These are phyloP conservation scores for Nanger granti DNA, from an alignment of 2,113 vertebrate genomes.

Conservation along the genomic window DNA sequence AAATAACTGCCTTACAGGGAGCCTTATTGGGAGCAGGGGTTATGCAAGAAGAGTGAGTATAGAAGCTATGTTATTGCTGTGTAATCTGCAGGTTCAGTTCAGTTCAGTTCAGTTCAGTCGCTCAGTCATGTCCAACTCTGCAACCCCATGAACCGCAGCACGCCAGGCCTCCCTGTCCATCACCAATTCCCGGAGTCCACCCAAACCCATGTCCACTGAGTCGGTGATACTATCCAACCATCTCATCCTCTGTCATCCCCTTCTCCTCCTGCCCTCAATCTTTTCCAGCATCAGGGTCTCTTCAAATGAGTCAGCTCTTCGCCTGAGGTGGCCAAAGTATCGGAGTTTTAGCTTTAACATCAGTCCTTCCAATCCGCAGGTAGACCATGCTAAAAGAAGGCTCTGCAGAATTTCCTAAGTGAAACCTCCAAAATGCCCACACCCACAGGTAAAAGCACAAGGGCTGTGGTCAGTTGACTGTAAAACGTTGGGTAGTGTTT, in stretches of 20 bases:
- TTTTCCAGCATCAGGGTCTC: neutral
- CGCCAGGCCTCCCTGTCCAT: rapidly evolving
- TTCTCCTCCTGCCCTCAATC: neutral
- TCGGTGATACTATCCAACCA: neutral
- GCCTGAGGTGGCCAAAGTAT: neutral
- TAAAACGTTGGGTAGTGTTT: too few species aligned
- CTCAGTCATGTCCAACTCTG: neutral
- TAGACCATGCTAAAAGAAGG: too few species aligned
- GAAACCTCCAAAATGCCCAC: too few species aligned
- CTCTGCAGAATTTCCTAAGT: too few species aligned
- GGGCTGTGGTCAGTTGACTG: too few species aligned
- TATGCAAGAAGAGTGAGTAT: neutral
- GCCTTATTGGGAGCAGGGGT: neutral
- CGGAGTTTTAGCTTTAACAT: too few species aligned
- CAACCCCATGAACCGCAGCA: neutral
- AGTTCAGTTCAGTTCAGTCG: neutral
- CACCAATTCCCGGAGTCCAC: rapidly evolving
- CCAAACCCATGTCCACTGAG: neutral
- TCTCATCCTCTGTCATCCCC: neutral
- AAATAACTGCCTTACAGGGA: neutral
- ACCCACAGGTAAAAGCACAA: too few species aligned
- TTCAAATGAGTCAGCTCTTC: neutral
- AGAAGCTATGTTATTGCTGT: neutral
- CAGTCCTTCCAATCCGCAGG: too few species aligned
- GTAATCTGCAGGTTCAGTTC: neutral